These are phyloP conservation scores for Limnephilus marmoratus DNA, from an alignment of 2,888 invertebrate species.

Conservation along the genomic window DNA sequence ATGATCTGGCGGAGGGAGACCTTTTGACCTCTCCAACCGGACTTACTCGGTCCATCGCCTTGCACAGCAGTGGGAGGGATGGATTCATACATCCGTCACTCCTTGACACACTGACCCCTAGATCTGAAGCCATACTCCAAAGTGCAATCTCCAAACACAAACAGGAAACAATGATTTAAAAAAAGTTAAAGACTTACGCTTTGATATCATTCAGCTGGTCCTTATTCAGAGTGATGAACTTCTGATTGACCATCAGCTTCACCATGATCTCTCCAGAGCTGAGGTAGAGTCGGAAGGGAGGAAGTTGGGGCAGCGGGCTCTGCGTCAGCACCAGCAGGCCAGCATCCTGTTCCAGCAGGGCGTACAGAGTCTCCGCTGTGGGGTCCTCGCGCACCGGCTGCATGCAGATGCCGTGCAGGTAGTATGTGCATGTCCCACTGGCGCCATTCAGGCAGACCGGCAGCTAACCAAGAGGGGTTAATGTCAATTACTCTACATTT, in stretches of 20 bases:
- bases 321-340: conserved; percentile 83
- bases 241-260: conserved; percentile 75
- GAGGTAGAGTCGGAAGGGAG: conserved; percentile 86
- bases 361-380: conserved; percentile 75
- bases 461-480: conserved; percentile 71
- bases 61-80: too few relatives aligned
- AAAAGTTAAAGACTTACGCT: background rate
- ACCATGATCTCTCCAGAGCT: conserved; percentile 76
- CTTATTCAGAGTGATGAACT: conserved; percentile 72
- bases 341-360: conserved; percentile 74
- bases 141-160: too few relatives aligned
- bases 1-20: too few relatives aligned
- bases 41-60: too few relatives aligned
- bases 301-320: conserved; percentile 79
- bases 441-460: conserved; percentile 72
- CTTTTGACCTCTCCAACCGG: too few relatives aligned
- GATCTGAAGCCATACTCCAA: too few relatives aligned
- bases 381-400: conserved; percentile 71
- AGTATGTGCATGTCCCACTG: conserved; percentile 70
- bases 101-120: too few relatives aligned
- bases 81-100: too few relatives aligned
- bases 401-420: conserved; percentile 74
- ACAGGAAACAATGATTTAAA: background rate
- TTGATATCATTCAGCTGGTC: conserved; percentile 69
- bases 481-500: conserved; percentile 6